Percentiles rank a stretch among this genome's conserved stretches.
Evolutionary conservation across 2,797 vertebrate genomes (phyloP).

Genomic region (Lepus townsendii): DNA sequence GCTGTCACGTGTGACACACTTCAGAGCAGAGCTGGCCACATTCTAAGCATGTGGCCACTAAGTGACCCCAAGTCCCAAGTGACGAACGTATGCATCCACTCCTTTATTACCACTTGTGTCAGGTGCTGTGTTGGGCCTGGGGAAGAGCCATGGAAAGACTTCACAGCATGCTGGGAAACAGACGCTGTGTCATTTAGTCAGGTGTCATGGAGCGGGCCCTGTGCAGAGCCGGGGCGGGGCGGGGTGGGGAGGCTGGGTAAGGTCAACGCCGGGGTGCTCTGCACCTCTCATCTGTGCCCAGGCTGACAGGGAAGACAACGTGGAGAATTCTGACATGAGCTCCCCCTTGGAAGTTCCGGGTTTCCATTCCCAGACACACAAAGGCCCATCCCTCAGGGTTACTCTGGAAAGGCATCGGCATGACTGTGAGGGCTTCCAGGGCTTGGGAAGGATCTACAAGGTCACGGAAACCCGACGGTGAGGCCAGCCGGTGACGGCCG

Average conservation of each 20-base stretch:
- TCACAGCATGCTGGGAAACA: background rate
- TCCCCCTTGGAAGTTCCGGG: background rate
- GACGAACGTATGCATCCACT: slow-evolving; percentile 10
- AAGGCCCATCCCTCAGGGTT: background rate
- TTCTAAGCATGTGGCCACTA: background rate
- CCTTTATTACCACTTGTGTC: background rate
- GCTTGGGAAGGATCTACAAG: background rate
- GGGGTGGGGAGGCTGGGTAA: too few relatives aligned
- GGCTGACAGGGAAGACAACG: too few relatives aligned
- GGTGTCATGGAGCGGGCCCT: background rate
- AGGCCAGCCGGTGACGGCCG: background rate
- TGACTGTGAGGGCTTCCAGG: background rate
- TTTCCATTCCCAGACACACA: slow-evolving; percentile 21
- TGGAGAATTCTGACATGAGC: too few relatives aligned
- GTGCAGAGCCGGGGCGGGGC: background rate
- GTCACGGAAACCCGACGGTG: background rate
- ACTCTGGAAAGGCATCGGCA: background rate
- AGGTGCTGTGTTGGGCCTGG: background rate
- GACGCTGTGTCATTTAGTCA: background rate
- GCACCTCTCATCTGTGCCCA: too few relatives aligned
- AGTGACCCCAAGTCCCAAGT: background rate
- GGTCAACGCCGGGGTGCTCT: too few relatives aligned
- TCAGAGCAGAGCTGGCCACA: background rate
- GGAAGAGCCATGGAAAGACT: background rate
- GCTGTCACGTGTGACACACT: background rate